Evolutionary conservation across 2,888 invertebrate species (phyloP).

Genomic region (Lordiphosa fenestrarum): DNA sequence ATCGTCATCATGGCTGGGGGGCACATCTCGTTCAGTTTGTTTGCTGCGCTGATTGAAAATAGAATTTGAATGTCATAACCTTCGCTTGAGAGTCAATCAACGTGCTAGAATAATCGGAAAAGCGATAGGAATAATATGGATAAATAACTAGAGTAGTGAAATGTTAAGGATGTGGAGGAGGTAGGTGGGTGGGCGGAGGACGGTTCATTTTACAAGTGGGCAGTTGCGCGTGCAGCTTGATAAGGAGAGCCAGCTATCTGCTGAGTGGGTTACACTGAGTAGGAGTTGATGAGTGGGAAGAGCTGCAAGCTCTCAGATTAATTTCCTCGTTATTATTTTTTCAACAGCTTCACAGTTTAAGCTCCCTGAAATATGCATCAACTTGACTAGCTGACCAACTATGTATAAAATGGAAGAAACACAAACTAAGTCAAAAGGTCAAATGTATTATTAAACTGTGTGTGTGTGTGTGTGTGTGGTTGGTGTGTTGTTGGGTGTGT

Average conservation of each 20-base stretch:
- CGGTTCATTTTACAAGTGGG: background rate
- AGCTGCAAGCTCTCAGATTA: too few relatives aligned
- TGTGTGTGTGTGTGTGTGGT: conserved; percentile 19
- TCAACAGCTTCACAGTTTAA: too few relatives aligned
- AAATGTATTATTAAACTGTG: conserved; percentile 55
- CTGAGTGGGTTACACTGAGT: too few relatives aligned
- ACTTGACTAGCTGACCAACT: too few relatives aligned
- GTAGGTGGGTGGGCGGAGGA: background rate
- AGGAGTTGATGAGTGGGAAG: too few relatives aligned
- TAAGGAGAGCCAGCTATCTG: too few relatives aligned
- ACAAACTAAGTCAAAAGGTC: conserved; percentile 66
- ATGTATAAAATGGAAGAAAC: background rate
- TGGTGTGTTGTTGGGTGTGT: conserved; percentile 54
- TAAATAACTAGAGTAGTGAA: conserved; percentile 6
- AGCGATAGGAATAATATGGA: conserved; percentile 11
- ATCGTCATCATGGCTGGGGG: conserved; percentile 20
- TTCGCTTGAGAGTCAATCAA: conserved; percentile 61
- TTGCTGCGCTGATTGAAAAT: conserved; percentile 61
- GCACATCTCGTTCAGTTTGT: conserved; percentile 47
- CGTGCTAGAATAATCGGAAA: conserved; percentile 24
- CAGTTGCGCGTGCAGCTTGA: too few relatives aligned
- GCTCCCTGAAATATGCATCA: too few relatives aligned
- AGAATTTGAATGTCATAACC: conserved; percentile 69
- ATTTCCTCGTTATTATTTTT: too few relatives aligned
- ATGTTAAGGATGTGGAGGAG: background rate